Percentiles rank a stretch among this genome's conserved stretches.
Conservation (phyloP, 2,888 invertebrate species). For the Phrixothrix hirtus region DNA sequence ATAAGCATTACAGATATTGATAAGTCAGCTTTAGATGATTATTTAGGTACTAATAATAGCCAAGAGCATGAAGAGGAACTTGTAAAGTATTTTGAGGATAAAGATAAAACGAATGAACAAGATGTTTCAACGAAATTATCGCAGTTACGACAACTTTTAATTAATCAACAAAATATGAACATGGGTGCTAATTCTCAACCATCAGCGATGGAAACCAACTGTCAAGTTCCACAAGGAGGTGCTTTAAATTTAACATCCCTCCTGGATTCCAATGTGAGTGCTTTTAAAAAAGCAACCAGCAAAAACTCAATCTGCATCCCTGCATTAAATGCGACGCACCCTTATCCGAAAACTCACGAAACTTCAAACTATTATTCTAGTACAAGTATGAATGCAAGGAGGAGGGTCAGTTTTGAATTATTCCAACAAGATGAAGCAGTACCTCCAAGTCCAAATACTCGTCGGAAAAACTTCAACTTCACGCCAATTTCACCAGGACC, state of each 20-base stretch:
- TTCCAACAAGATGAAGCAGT: conserved; percentile 55
- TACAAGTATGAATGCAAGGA: conserved; percentile 43
- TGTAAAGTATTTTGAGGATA: conserved; percentile 77
- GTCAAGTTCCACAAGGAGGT: conserved; percentile 5
- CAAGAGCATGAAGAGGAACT: conserved; percentile 85
- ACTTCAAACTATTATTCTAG: conserved; percentile 7
- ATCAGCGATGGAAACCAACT: conserved; percentile 28
- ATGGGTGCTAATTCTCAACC: conserved; percentile 6
- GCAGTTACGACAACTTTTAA: conserved; percentile 70
- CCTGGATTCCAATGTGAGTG: conserved; percentile 21
- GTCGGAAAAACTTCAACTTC: conserved; percentile 81
- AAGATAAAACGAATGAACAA: conserved; percentile 44
- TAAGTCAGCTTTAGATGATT: conserved; percentile 80
- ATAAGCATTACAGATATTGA: conserved; percentile 78
- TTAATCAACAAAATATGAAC: conserved; percentile 60
- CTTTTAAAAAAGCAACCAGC: conserved; percentile 28
- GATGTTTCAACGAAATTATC: conserved; percentile 64
- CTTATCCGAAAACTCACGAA: conserved; percentile 3
- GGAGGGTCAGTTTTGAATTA: conserved; percentile 64
- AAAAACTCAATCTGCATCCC: conserved; percentile 6
- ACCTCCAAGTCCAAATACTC: conserved; percentile 76
- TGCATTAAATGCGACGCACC: conserved; percentile 4
- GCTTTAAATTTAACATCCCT: conserved; percentile 21
- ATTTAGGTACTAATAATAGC: conserved; percentile 73
- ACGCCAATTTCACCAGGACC: conserved; percentile 84